Evolutionary conservation across 2,113 vertebrate genomes (phyloP).

Genomic region (Acanthochromis polyacanthus): DNA sequence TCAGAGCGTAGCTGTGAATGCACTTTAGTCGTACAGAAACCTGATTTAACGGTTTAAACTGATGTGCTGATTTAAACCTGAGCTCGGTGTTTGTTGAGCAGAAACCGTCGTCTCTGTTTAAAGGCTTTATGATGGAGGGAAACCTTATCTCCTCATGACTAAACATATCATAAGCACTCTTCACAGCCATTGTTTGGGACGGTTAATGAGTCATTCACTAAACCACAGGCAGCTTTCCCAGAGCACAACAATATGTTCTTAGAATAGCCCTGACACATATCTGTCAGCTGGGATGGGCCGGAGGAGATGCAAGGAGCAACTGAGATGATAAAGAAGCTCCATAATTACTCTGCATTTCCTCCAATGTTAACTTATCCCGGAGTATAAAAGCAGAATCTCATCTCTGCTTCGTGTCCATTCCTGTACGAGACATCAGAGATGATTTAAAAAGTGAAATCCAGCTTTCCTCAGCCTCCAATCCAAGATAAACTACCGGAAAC

Average conservation of each 20-base stretch:
- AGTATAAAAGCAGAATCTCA: constrained; percentile 32
- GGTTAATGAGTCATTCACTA: constrained; percentile 59
- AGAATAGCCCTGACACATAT: constrained; percentile 50
- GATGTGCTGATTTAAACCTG: not conserved
- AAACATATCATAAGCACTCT: constrained; percentile 17
- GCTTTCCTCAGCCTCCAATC: constrained; percentile 1
- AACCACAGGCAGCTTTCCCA: constrained; percentile 53
- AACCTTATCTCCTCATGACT: constrained; percentile 12
- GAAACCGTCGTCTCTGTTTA: not conserved
- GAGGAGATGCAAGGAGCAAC: constrained; percentile 6
- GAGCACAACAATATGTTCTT: constrained; percentile 57
- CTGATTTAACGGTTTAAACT: too few relatives aligned
- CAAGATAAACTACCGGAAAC: constrained; percentile 38
- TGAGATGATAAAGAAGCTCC: constrained; percentile 9
- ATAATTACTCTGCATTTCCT: constrained; percentile 30
- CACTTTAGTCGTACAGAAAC: too few relatives aligned
- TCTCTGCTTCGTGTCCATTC: not conserved
- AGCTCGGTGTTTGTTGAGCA: not conserved
- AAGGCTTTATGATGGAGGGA: not conserved
- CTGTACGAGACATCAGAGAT: not conserved
- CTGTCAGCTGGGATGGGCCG: constrained; percentile 33
- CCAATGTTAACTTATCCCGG: constrained; percentile 22
- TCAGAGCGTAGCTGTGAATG: too few relatives aligned
- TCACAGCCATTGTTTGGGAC: constrained; percentile 47
- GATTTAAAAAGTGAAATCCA: not conserved